These are phyloP conservation scores for Cerastoderma edule DNA, from an alignment of 2,888 invertebrate genomes.

Conservation along the genomic window DNA sequence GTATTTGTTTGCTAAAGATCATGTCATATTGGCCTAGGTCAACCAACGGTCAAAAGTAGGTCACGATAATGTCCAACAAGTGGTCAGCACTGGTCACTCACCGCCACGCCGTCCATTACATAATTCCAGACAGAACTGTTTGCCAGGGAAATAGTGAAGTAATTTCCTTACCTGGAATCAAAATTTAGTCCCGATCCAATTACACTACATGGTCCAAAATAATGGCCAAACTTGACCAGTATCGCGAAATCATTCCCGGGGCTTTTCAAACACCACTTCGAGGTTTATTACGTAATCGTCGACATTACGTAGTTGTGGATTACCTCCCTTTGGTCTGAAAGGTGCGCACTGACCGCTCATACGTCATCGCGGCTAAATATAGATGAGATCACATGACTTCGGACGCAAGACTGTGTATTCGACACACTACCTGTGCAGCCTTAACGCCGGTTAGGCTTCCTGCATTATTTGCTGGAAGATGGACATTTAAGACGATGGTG, in stretches of 20 bases:
- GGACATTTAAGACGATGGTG: too few relatives aligned
- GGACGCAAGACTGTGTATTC: too few relatives aligned
- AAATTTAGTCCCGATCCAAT: constrained; percentile 25
- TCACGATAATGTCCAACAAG: constrained; percentile 57
- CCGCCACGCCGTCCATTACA: constrained; percentile 8
- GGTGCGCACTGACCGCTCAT: constrained; percentile 17
- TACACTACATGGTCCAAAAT: constrained; percentile 44
- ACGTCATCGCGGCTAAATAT: constrained; percentile 1
- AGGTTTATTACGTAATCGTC: constrained; percentile 62
- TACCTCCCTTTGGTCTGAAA: constrained; percentile 47
- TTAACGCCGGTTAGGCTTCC: too few relatives aligned
- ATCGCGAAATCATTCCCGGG: constrained; percentile 54
- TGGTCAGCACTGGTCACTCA: constrained; percentile 42
- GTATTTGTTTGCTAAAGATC: constrained; percentile 42
- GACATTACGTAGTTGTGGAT: constrained; percentile 49
- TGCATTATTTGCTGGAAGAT: too few relatives aligned
- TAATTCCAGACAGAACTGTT: neutral
- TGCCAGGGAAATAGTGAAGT: neutral
- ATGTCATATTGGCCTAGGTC: constrained; percentile 61
- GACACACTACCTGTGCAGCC: too few relatives aligned
- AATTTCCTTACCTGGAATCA: constrained; percentile 22
- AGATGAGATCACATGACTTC: constrained; percentile 8
- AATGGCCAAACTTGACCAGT: constrained; percentile 41
- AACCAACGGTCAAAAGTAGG: constrained; percentile 62
- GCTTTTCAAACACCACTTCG: constrained; percentile 58